Evolutionary conservation across 2,888 invertebrate genomes (phyloP).

Genomic region (Eupithecia insigniata): DNA sequence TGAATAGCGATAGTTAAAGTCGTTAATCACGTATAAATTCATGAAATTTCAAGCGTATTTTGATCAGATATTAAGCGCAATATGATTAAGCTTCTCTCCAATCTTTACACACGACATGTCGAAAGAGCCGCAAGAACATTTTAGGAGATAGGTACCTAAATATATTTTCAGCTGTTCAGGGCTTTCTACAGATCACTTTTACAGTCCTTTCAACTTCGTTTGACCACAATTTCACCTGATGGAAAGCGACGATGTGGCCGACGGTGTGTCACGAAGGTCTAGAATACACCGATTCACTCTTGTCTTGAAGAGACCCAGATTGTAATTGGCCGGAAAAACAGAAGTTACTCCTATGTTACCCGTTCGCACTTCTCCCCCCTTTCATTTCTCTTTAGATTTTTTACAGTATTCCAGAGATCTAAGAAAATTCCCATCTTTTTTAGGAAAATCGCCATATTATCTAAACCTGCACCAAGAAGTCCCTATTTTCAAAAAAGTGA

Average conservation of each 20-base stretch:
- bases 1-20: not conserved
- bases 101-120: slow-evolving; percentile 4
- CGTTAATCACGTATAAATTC: not conserved
- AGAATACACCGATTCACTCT: too few relatives aligned
- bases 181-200: not conserved
- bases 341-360: not conserved
- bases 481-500: not conserved
- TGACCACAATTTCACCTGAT: too few relatives aligned
- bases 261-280: too few relatives aligned
- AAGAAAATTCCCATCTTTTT: not conserved
- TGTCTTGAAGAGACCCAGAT: too few relatives aligned
- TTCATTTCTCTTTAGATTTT: not conserved
- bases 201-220: too few relatives aligned
- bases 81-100: not conserved
- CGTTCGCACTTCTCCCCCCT: too few relatives aligned
- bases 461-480: not conserved
- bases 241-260: too few relatives aligned
- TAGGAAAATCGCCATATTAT: not conserved
- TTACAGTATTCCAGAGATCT: not conserved
- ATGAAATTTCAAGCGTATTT: slow-evolving; percentile 9
- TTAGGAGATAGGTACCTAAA: not conserved
- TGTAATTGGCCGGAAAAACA: too few relatives aligned
- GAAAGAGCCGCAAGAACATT: slow-evolving; percentile 14
- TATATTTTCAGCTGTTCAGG: not conserved
- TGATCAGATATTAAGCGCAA: slow-evolving; percentile 4